A percentile compares a stretch with the other conserved stretches of the same genome.
phyloP scores from a whole-genome alignment of 2,888 invertebrate species.

The Pyrrhia umbra region DNA sequence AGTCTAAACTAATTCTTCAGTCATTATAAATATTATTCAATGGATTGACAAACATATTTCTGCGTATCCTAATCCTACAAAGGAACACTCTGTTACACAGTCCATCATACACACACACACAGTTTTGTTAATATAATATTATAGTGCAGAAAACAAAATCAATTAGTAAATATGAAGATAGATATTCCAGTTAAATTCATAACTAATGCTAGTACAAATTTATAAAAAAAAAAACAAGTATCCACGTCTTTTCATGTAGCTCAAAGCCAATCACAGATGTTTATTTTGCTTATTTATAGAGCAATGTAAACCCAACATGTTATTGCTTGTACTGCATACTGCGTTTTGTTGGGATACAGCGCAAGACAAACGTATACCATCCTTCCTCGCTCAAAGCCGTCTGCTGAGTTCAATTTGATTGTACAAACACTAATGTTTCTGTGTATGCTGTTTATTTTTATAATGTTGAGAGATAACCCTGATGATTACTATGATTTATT shows the following conservation, averaged over 20 bases:
- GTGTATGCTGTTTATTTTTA: not conserved
- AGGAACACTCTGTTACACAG: no score
- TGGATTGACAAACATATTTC: no score
- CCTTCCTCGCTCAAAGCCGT: conserved; percentile 13
- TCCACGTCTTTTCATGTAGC: not conserved
- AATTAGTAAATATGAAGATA: no score
- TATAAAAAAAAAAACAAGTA: not conserved
- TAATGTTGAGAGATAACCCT: not conserved
- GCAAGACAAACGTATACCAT: conserved; percentile 30
- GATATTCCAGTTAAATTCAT: no score
- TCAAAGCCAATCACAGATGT: not conserved
- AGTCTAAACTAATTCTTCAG: no score
- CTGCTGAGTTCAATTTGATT: conserved; percentile 39
- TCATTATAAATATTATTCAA: no score
- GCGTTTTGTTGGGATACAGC: conserved; percentile 23
- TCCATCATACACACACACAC: no score
- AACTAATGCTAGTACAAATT: not conserved
- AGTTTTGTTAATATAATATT: no score
- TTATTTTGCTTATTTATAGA: not conserved
- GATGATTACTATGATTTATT: no score
- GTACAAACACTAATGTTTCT: conserved; percentile 21
- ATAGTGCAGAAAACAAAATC: no score
- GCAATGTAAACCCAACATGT: conserved; percentile 20
- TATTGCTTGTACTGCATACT: conserved; percentile 7
- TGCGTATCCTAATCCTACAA: no score